Evolutionary conservation across 1,140 invertebrate species (phyloP).

Genomic region (Glossosoma conforme): DNA sequence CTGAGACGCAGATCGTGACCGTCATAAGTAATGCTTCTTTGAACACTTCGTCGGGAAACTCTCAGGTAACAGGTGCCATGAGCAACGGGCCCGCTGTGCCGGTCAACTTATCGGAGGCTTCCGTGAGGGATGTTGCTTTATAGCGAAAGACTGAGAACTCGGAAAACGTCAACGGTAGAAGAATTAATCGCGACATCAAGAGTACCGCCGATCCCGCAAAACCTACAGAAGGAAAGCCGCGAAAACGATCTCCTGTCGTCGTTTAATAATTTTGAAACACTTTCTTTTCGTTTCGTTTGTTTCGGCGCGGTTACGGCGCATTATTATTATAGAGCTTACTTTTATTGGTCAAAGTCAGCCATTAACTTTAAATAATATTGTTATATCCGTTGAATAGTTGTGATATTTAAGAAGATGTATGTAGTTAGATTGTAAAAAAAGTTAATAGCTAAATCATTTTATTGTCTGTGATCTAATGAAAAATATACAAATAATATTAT

Average conservation of each 20-base stretch:
- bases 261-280: conserved; percentile 12
- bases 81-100: conserved; percentile 24
- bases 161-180: not conserved
- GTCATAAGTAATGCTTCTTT: not conserved
- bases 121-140: conserved; percentile 27
- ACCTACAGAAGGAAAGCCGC: conserved; percentile 2
- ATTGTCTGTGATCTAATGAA: conserved; percentile 22
- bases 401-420: conserved; percentile 18
- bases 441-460: conserved; percentile 16
- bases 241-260: conserved; percentile 23
- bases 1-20: not conserved
- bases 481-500: not conserved
- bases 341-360: not conserved
- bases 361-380: not conserved
- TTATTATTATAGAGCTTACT: conserved; percentile 4
- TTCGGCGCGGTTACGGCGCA: too few species aligned
- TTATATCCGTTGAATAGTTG: conserved; percentile 21
- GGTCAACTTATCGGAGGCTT: conserved; percentile 14
- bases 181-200: not conserved
- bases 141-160: conserved; percentile 21
- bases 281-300: too few species aligned
- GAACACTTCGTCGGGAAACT: conserved; percentile 11
- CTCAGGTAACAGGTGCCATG: conserved; percentile 1
- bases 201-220: conserved; percentile 1
- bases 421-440: conserved; percentile 6